Percentiles rank a stretch among this genome's conserved stretches.
These are phyloP conservation scores for Cosmopolites sordidus DNA, from an alignment of 2,888 invertebrate genomes.

Conservation along the genomic window DNA sequence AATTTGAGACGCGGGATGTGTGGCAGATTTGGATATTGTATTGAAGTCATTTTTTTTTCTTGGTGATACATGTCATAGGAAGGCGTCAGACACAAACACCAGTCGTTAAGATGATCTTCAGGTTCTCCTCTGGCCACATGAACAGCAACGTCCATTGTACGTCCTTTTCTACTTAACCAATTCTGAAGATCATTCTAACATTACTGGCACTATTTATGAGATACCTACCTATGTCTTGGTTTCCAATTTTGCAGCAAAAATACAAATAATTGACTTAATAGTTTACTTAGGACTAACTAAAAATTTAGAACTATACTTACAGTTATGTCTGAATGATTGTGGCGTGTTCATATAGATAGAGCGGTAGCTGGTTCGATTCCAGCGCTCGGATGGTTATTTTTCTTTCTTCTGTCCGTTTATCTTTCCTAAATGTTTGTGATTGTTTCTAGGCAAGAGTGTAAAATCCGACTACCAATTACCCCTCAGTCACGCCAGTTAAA, in stretches of 20 bases:
- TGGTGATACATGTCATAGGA: too few species aligned
- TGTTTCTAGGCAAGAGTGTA: too few species aligned
- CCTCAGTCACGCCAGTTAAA: too few species aligned
- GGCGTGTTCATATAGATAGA: too few species aligned
- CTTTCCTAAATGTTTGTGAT: too few species aligned
- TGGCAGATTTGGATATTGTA: conserved; percentile 10
- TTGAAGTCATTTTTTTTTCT: conserved; percentile 1
- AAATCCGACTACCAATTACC: too few species aligned
- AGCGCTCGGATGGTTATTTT: too few species aligned
- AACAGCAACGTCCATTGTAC: conserved; percentile 4
- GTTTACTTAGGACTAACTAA: not conserved
- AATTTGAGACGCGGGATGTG: too few species aligned
- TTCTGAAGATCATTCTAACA: not conserved
- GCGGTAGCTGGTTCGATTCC: too few species aligned
- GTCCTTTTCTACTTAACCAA: conserved; percentile 6
- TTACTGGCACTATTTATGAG: not conserved
- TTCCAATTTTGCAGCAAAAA: conserved; percentile 1
- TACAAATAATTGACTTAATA: too few species aligned
- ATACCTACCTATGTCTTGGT: not conserved
- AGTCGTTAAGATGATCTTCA: conserved; percentile 1
- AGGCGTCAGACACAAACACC: conserved; percentile 1
- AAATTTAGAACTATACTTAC: not conserved
- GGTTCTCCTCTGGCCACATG: conserved; percentile 1
- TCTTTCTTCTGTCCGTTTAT: too few species aligned
- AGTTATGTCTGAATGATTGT: too few species aligned